phyloP scores from a whole-genome alignment of 2,888 invertebrate species.

The Brachyptera risi region DNA sequence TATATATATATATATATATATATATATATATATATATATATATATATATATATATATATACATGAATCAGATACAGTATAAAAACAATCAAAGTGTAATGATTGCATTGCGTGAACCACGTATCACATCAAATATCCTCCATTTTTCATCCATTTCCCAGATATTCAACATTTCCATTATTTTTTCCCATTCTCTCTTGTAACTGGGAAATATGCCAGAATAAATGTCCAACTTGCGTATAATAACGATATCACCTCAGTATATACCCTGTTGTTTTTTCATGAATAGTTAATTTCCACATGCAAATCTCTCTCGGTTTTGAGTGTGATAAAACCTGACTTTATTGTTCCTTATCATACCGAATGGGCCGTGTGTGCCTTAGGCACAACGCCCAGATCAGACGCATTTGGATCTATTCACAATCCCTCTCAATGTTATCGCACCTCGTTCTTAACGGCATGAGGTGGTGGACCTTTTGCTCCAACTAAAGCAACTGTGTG shows the following conservation, averaged over 20 bases:
- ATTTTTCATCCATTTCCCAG: neutral
- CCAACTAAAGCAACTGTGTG: too few species aligned
- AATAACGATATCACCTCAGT: slow-evolving; percentile 24
- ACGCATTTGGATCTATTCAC: slow-evolving; percentile 17
- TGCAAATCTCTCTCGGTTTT: slow-evolving; percentile 16
- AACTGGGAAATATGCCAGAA: slow-evolving; percentile 20
- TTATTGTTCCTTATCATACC: neutral
- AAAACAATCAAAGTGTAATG: slow-evolving; percentile 19
- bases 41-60: too few species aligned
- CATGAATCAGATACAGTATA: neutral
- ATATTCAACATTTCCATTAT: slow-evolving; percentile 11
- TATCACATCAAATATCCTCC: slow-evolving; percentile 8
- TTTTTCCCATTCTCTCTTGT: slow-evolving; percentile 18
- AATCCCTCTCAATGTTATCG: slow-evolving; percentile 8
- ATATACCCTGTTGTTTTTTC: slow-evolving; percentile 18
- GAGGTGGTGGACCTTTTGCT: too few species aligned
- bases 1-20: too few species aligned
- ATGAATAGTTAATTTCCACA: slow-evolving; percentile 28
- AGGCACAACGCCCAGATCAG: slow-evolving; percentile 3
- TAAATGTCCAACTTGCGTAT: slow-evolving; percentile 13
- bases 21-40: too few species aligned
- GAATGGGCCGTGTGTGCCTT: too few species aligned
- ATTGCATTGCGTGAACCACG: slow-evolving; percentile 16
- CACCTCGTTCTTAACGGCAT: slow-evolving; percentile 14
- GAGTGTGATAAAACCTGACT: neutral